Conservation (phyloP, 2,888 invertebrate species). For the Hypena proboscidalis region DNA sequence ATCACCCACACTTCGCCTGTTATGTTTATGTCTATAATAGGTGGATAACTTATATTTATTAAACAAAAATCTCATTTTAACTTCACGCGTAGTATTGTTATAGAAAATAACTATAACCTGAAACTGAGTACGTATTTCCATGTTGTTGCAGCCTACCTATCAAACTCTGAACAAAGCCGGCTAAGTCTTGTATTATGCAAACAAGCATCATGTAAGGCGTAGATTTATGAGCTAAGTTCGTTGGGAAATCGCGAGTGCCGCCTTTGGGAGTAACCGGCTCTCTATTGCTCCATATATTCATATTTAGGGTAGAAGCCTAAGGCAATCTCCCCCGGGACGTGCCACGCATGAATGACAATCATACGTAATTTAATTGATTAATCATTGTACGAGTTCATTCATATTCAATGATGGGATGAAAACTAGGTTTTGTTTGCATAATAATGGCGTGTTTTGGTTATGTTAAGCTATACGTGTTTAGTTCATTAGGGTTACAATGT, state of each 20-base stretch:
- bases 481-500: no score
- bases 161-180: constrained; percentile 79
- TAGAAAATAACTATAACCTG: no score
- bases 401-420: constrained; percentile 20
- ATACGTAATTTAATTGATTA: constrained; percentile 52
- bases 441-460: no score
- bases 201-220: constrained; percentile 83
- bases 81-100: no score
- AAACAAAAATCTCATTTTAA: no score
- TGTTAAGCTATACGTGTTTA: no score
- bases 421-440: no score
- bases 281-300: constrained; percentile 77
- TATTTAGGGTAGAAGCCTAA: constrained; percentile 64
- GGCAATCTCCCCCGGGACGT: constrained; percentile 39
- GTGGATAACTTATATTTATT: no score
- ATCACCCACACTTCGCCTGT: no score
- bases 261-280: constrained; percentile 64
- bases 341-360: constrained; percentile 53
- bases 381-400: constrained; percentile 29
- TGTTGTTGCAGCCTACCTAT: constrained; percentile 64
- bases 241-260: constrained; percentile 70
- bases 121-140: constrained; percentile 46
- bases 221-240: constrained; percentile 83
- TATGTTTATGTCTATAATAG: no score
- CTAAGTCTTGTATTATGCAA: constrained; percentile 85